These are phyloP conservation scores for Notamacropus eugenii DNA, from an alignment of 2,797 vertebrate genomes.

Conservation along the genomic window DNA sequence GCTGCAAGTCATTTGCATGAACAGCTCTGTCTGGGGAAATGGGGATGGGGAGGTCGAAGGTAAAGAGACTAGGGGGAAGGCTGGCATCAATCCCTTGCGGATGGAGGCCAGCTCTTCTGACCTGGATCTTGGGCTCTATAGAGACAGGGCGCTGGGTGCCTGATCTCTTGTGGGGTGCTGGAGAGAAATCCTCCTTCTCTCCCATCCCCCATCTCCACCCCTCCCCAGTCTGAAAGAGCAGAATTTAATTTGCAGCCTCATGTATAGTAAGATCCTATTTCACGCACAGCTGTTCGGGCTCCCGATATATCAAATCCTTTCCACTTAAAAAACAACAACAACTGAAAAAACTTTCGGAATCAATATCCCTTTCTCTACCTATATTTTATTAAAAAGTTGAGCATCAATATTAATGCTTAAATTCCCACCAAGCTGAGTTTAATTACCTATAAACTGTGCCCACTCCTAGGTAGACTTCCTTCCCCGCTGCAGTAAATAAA, in stretches of 20 bases:
- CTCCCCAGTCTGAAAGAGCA: background rate
- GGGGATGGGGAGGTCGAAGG: background rate
- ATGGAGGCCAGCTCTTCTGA: background rate
- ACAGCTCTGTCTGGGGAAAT: background rate
- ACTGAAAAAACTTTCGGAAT: conserved; percentile 67
- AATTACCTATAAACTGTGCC: conserved; percentile 78
- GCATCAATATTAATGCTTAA: conserved; percentile 79
- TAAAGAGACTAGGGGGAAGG: background rate
- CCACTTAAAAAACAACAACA: conserved; percentile 53
- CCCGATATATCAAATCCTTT: conserved; percentile 44
- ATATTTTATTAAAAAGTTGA: conserved; percentile 81
- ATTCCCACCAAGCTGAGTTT: conserved; percentile 74
- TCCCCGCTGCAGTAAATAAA: background rate
- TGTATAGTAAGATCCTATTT: background rate
- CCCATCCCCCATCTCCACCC: background rate
- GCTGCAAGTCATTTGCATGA: background rate
- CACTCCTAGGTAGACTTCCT: conserved; percentile 42
- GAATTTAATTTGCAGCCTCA: background rate
- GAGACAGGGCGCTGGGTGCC: background rate
- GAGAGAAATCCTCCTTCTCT: background rate
- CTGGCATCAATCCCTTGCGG: background rate
- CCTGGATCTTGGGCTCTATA: background rate
- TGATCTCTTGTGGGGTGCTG: background rate
- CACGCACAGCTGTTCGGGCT: background rate
- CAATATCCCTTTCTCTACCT: conserved; percentile 66